Percentiles rank a stretch among this genome's conserved stretches.
phyloP scores from a whole-genome alignment of 2,888 invertebrate genomes.

The Amblyteles armatorius region DNA sequence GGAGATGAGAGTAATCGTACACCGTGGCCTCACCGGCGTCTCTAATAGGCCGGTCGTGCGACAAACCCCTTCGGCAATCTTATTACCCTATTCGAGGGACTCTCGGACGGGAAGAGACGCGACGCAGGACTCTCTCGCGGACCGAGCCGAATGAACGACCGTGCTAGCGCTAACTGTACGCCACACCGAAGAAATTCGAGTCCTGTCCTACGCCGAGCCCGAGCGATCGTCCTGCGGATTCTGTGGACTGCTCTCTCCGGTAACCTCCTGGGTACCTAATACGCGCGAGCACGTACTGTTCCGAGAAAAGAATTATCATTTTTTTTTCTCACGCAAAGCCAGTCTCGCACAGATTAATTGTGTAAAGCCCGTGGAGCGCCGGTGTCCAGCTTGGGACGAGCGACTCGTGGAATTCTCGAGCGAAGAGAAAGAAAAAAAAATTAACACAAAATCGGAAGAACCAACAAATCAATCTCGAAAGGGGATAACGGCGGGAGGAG shows the following conservation, averaged over 20 bases:
- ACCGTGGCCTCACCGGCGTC: conserved; percentile 71
- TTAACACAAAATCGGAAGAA: neutral
- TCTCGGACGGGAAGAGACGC: conserved; percentile 24
- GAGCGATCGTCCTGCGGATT: conserved; percentile 14
- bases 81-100: conserved; percentile 70
- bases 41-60: conserved; percentile 79
- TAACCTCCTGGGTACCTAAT: conserved; percentile 24
- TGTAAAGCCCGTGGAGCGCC: neutral
- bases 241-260: neutral
- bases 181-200: conserved; percentile 54
- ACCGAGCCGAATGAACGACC: conserved; percentile 33
- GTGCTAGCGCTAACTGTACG: conserved; percentile 18
- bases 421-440: neutral
- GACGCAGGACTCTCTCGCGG: neutral
- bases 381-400: neutral
- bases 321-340: neutral
- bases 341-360: conserved; percentile 22
- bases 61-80: conserved; percentile 75
- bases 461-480: neutral
- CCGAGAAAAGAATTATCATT: conserved; percentile 19
- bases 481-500: neutral
- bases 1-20: conserved; percentile 71
- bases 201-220: conserved; percentile 6
- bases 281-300: conserved; percentile 35
- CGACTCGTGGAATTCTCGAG: neutral